Conservation (phyloP, 1,140 invertebrate genomes). For the Pseudomyrmex pallidus region DNA sequence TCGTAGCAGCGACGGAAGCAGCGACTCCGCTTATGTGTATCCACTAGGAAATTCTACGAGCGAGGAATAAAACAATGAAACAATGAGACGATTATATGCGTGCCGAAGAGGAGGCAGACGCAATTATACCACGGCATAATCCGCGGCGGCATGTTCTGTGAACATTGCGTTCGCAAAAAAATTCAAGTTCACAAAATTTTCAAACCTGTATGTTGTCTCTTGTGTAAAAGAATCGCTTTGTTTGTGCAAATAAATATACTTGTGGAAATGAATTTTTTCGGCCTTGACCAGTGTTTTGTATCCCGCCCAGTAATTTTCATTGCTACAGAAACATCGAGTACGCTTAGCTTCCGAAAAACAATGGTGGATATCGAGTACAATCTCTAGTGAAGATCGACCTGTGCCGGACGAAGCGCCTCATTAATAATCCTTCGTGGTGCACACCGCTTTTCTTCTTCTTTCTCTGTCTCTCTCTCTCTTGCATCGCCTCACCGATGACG, state of each 20-base stretch:
- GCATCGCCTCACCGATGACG: slow-evolving; percentile 28
- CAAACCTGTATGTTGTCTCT: neutral
- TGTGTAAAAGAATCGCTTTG: slow-evolving; percentile 1
- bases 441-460: too few relatives aligned
- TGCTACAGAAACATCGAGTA: slow-evolving; percentile 34
- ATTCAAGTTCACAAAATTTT: neutral
- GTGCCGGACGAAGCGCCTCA: slow-evolving; percentile 21
- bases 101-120: slow-evolving; percentile 32
- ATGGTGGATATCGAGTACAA: slow-evolving; percentile 35
- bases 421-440: slow-evolving; percentile 59
- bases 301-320: slow-evolving; percentile 9
- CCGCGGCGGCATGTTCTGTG: slow-evolving; percentile 21
- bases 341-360: slow-evolving; percentile 35
- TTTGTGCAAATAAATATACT: neutral
- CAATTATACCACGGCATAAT: slow-evolving; percentile 5
- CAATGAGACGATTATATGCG: slow-evolving; percentile 65
- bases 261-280: neutral
- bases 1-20: slow-evolving; percentile 60
- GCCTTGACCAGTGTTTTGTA: slow-evolving; percentile 13
- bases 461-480: neutral
- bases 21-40: slow-evolving; percentile 57
- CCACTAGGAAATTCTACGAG: slow-evolving; percentile 58
- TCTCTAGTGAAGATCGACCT: slow-evolving; percentile 53
- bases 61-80: slow-evolving; percentile 64
- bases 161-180: slow-evolving; percentile 21